Evolutionary conservation across 1,140 invertebrate species (phyloP).

Genomic region (Rhyzopertha dominica): DNA sequence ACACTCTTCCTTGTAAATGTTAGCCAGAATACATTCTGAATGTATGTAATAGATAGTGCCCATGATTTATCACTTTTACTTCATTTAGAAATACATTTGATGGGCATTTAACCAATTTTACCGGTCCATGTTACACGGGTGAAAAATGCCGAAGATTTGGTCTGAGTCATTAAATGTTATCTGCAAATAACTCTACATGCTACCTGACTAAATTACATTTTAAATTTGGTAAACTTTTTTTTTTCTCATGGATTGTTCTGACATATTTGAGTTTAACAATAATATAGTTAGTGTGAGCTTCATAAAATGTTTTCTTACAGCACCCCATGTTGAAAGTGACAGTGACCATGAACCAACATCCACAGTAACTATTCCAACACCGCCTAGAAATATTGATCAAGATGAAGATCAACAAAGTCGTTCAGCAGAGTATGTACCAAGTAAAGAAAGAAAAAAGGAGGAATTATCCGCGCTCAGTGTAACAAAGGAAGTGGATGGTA

Average conservation of each 20-base stretch:
- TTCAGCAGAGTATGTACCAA: slow-evolving; percentile 5
- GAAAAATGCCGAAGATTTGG: too few relatives aligned
- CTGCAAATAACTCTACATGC: too few relatives aligned
- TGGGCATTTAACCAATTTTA: too few relatives aligned
- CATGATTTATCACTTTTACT: too few relatives aligned
- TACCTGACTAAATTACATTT: too few relatives aligned
- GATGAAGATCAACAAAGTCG: slow-evolving; percentile 26
- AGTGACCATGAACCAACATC: slow-evolving; percentile 59
- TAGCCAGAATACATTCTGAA: too few relatives aligned
- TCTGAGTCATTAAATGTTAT: too few relatives aligned
- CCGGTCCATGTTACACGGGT: too few relatives aligned
- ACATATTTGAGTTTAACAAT: slow-evolving; percentile 5
- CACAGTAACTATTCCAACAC: slow-evolving; percentile 51
- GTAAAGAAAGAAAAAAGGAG: slow-evolving; percentile 3
- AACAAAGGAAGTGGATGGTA: slow-evolving; percentile 10
- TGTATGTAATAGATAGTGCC: too few relatives aligned
- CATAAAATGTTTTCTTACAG: slow-evolving; percentile 18
- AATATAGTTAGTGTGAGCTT: background rate
- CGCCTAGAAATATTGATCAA: slow-evolving; percentile 36
- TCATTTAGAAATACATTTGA: too few relatives aligned
- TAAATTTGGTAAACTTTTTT: slow-evolving; percentile 7
- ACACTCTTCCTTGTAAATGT: too few relatives aligned
- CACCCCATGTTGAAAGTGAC: slow-evolving; percentile 46
- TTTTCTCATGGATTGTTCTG: slow-evolving; percentile 7
- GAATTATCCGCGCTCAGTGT: slow-evolving; percentile 1